phyloP scores from a whole-genome alignment of 2,797 vertebrate genomes.

The Acipenser transmontanus region DNA sequence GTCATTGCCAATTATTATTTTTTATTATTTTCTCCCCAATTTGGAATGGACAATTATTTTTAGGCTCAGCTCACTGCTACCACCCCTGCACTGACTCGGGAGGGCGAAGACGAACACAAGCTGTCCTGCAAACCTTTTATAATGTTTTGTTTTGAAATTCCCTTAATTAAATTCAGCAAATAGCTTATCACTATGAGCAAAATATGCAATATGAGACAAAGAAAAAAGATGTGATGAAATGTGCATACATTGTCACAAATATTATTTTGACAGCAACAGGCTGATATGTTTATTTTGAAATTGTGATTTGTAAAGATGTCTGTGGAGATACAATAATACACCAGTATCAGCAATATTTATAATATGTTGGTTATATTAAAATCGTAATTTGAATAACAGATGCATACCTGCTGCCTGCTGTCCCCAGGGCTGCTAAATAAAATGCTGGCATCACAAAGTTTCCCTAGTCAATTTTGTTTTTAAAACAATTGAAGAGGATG shows the following conservation, averaged over 20 bases:
- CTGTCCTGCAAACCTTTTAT: too few species aligned
- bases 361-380: neutral
- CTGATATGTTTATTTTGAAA: conserved; percentile 10
- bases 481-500: too few species aligned
- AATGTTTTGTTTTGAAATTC: conserved; percentile 17
- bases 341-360: conserved; percentile 1
- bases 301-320: conserved; percentile 3
- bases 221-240: conserved; percentile 16
- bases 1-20: too few species aligned
- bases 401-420: neutral
- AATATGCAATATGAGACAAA: neutral
- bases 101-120: too few species aligned
- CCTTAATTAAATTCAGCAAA: conserved; percentile 23
- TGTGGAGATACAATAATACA: neutral
- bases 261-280: conserved; percentile 11
- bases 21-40: too few species aligned
- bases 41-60: too few species aligned
- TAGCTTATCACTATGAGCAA: conserved; percentile 22
- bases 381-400: conserved; percentile 1
- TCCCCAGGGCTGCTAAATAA: neutral
- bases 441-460: neutral
- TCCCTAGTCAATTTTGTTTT: too few species aligned
- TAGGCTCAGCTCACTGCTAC: too few species aligned
- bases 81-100: too few species aligned
- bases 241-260: conserved; percentile 16